These are phyloP conservation scores for Rhadinocentrus ornatus DNA, from an alignment of 2,797 vertebrate species.

Conservation along the genomic window DNA sequence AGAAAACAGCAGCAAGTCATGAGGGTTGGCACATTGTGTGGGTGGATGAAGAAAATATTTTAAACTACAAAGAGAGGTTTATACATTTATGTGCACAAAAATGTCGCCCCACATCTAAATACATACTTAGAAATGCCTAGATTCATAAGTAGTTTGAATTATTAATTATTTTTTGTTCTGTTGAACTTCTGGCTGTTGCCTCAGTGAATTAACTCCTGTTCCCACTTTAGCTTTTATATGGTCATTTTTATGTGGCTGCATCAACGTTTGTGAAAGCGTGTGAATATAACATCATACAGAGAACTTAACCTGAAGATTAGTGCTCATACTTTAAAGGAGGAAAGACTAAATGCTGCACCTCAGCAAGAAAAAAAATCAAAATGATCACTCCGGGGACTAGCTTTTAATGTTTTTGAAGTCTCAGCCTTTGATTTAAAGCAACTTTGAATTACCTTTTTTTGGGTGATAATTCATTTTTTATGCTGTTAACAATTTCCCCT, in stretches of 20 bases:
- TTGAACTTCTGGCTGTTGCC: conserved; percentile 24
- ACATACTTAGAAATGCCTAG: conserved; percentile 8
- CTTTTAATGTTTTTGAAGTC: conserved; percentile 35
- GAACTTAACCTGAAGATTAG: conserved; percentile 13
- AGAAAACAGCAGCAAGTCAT: neutral
- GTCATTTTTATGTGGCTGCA: conserved; percentile 30
- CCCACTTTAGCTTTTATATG: conserved; percentile 21
- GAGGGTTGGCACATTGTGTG: neutral
- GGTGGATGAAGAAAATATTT: neutral
- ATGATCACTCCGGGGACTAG: conserved; percentile 35
- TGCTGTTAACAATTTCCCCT: neutral
- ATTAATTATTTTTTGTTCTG: conserved; percentile 37
- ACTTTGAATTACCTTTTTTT: conserved; percentile 2
- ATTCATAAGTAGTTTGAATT: conserved; percentile 34
- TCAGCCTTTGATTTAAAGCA: conserved; percentile 11
- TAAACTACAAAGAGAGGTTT: conserved; percentile 7
- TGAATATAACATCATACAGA: conserved; percentile 59
- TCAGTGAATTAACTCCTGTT: conserved; percentile 19
- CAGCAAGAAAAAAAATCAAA: conserved; percentile 25
- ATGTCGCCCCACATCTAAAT: conserved; percentile 2
- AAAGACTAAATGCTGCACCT: conserved; percentile 38
- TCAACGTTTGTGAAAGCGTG: neutral
- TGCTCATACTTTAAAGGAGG: conserved; percentile 37
- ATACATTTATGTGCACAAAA: conserved; percentile 6
- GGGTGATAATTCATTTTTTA: neutral